Evolutionary conservation across 2,797 vertebrate species (phyloP).

Genomic region (Psittacula echo): DNA sequence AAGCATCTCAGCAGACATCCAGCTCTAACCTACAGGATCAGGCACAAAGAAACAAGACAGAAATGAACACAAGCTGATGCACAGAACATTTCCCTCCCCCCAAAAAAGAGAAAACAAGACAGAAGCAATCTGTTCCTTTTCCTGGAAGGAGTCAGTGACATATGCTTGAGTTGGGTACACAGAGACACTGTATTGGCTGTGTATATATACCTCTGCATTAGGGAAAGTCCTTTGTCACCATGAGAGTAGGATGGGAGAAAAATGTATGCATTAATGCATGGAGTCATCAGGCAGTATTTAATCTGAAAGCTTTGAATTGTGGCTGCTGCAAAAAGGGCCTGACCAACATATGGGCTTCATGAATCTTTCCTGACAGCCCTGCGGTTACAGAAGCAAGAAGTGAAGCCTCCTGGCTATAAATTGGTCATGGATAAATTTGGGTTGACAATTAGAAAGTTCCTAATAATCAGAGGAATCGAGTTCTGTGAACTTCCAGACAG

Average conservation of each 20-base stretch:
- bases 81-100: background rate
- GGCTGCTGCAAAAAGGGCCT: background rate
- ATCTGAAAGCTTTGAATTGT: background rate
- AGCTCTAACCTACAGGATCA: background rate
- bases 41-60: background rate
- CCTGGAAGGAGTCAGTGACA: background rate
- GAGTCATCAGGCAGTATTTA: background rate
- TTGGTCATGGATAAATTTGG: background rate
- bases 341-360: slow-evolving; percentile 1
- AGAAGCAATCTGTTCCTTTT: slow-evolving; percentile 5
- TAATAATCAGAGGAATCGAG: background rate
- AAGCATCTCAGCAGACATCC: background rate
- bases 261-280: background rate
- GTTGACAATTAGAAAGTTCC: background rate
- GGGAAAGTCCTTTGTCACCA: background rate
- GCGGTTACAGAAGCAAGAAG: background rate
- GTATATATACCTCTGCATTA: background rate
- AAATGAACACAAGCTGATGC: background rate
- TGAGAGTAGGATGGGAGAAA: background rate
- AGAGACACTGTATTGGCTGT: background rate
- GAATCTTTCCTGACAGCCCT: slow-evolving; percentile 20
- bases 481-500: background rate
- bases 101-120: background rate
- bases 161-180: background rate
- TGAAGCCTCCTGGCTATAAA: background rate